Conservation (phyloP, 2,797 vertebrate genomes). For the Emys orbicularis region DNA sequence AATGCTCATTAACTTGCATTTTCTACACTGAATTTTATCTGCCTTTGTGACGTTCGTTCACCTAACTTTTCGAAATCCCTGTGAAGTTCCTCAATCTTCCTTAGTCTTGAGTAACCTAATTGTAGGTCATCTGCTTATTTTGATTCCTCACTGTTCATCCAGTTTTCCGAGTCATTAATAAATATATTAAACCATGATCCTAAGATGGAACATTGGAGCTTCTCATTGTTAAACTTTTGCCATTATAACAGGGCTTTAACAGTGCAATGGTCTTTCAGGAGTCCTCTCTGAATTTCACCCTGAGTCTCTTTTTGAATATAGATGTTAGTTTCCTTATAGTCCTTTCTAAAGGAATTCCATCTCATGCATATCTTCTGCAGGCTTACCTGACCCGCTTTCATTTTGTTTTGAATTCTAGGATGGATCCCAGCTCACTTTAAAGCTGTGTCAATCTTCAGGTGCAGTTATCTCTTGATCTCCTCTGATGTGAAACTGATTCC, state of each 20-base stretch:
- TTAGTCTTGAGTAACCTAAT: background rate
- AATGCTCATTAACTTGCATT: background rate
- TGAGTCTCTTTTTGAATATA: background rate
- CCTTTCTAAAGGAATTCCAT: constrained; percentile 36
- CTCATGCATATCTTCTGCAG: background rate
- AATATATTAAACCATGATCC: background rate
- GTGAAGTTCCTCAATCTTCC: background rate
- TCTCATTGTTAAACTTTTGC: background rate
- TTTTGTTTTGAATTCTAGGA: constrained; percentile 52
- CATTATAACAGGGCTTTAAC: background rate
- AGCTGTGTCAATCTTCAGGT: constrained; percentile 66
- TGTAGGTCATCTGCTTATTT: background rate
- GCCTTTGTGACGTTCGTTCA: background rate
- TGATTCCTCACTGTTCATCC: background rate
- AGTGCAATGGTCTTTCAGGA: background rate
- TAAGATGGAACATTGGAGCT: background rate
- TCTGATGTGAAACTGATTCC: constrained; percentile 69
- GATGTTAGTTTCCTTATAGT: constrained; percentile 26
- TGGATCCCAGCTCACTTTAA: constrained; percentile 54
- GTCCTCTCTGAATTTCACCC: background rate
- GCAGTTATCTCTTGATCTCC: constrained; percentile 68
- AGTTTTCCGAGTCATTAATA: background rate
- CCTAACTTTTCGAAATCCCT: background rate
- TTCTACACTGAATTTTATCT: background rate
- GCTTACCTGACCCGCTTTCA: constrained; percentile 22